Evolutionary conservation across 1,140 invertebrate species (phyloP).

Genomic region (Panagrolaimus sp.): DNA sequence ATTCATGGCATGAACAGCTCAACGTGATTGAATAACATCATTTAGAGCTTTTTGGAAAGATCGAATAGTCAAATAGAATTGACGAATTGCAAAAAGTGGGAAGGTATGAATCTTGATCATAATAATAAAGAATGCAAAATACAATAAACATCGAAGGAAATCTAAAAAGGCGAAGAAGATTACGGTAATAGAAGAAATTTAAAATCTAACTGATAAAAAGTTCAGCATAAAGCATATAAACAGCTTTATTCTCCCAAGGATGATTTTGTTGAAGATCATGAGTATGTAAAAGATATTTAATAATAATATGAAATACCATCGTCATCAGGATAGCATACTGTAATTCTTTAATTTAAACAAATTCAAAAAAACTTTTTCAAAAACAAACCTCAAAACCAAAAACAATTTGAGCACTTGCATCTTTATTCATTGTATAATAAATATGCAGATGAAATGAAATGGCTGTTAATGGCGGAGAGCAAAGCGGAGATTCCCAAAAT

Average conservation of each 20-base stretch:
- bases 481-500: constrained; percentile 76
- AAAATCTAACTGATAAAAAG: constrained; percentile 71
- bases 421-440: constrained; percentile 84
- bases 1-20: constrained; percentile 70
- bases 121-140: constrained; percentile 86
- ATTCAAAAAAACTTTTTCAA: too few relatives aligned
- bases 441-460: constrained; percentile 88
- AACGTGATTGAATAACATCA: constrained; percentile 89
- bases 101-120: constrained; percentile 96
- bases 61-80: constrained; percentile 96
- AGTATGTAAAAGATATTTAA: constrained; percentile 86
- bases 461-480: constrained; percentile 75
- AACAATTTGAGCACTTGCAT: constrained; percentile 92
- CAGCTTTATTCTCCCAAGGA: constrained; percentile 98
- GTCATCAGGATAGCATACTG: constrained; percentile 88
- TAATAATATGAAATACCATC: constrained; percentile 82
- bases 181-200: not conserved
- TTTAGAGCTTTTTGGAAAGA: constrained; percentile 96
- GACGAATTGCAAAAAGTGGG: constrained; percentile 93
- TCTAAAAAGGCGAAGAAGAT: constrained; percentile 37
- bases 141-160: constrained; percentile 78
- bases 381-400: constrained; percentile 99
- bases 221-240: constrained; percentile 92
- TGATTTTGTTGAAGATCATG: constrained; percentile 73
- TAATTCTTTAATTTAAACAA: too few relatives aligned